These are phyloP conservation scores for Propithecus perrieri DNA, from an alignment of 2,797 vertebrate species.

Conservation along the genomic window DNA sequence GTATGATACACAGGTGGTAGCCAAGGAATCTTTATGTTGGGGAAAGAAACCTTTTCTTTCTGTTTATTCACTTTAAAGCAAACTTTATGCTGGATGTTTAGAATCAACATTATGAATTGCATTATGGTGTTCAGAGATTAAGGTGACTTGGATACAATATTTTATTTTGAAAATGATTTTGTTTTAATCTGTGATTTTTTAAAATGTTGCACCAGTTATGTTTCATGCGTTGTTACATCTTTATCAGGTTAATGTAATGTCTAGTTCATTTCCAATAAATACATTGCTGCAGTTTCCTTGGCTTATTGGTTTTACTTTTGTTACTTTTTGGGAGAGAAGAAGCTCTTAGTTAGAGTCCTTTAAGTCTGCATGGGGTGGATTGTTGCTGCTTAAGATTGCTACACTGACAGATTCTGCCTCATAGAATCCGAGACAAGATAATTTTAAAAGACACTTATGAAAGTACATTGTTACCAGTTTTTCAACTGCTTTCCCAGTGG, in stretches of 20 bases:
- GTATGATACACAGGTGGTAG: not conserved
- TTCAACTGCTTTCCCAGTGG: not conserved
- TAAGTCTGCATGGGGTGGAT: not conserved
- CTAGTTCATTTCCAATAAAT: constrained; percentile 86
- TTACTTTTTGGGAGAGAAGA: not conserved
- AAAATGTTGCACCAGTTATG: constrained; percentile 65
- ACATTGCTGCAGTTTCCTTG: constrained; percentile 79
- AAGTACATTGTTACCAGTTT: not conserved
- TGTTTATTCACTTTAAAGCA: constrained; percentile 64
- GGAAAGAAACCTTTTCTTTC: constrained; percentile 41
- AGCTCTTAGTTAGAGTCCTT: not conserved
- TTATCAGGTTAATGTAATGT: constrained; percentile 77
- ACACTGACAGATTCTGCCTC: not conserved
- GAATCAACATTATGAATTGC: constrained; percentile 60
- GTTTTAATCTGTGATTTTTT: constrained; percentile 68
- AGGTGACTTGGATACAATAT: constrained; percentile 58
- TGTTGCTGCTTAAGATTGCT: not conserved
- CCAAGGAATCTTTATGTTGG: not conserved
- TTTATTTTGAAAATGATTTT: constrained; percentile 60
- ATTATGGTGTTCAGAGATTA: constrained; percentile 63
- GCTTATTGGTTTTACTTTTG: constrained; percentile 68
- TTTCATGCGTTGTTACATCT: constrained; percentile 77
- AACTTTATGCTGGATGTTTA: constrained; percentile 68
- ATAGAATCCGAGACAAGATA: not conserved
- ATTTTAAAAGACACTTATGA: constrained; percentile 28